These are phyloP conservation scores for Cirrhinus molitorella DNA, from an alignment of 2,797 vertebrate species.

Conservation along the genomic window DNA sequence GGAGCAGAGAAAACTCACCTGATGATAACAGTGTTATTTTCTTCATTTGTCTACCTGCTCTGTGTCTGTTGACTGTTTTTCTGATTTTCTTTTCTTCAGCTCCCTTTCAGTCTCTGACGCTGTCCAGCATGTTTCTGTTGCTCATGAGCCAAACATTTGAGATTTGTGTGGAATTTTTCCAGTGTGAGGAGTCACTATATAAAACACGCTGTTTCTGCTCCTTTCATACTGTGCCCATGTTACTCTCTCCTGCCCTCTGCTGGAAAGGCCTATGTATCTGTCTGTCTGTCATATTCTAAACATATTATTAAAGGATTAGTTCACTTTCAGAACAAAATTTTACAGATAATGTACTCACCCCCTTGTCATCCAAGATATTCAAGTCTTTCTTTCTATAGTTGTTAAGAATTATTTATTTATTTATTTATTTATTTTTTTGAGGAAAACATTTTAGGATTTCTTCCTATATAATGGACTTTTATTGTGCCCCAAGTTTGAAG, in stretches of 20 bases:
- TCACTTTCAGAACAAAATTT: too few relatives aligned
- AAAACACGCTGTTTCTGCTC: neutral
- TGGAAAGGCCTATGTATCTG: neutral
- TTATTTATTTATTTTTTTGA: too few relatives aligned
- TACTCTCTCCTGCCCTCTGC: constrained; percentile 1
- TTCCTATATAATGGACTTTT: too few relatives aligned
- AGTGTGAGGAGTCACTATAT: neutral
- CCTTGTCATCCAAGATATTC: too few relatives aligned
- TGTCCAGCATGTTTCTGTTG: neutral
- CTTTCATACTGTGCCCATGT: neutral
- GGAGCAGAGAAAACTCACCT: neutral
- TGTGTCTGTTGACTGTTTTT: neutral
- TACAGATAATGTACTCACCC: too few relatives aligned
- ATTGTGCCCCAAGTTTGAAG: too few relatives aligned
- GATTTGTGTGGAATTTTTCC: constrained; percentile 3
- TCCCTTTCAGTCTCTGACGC: neutral
- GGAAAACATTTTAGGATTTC: too few relatives aligned
- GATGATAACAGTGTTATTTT: neutral
- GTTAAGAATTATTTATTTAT: too few relatives aligned
- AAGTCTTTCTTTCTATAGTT: too few relatives aligned
- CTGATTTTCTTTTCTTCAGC: neutral
- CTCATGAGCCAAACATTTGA: neutral
- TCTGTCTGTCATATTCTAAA: too few relatives aligned
- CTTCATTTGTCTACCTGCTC: neutral
- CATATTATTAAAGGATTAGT: too few relatives aligned